Evolutionary conservation across 2,113 vertebrate species (phyloP), one percentile per base, ranked within the genome.

Genomic region (Symphodus melops): DNA sequence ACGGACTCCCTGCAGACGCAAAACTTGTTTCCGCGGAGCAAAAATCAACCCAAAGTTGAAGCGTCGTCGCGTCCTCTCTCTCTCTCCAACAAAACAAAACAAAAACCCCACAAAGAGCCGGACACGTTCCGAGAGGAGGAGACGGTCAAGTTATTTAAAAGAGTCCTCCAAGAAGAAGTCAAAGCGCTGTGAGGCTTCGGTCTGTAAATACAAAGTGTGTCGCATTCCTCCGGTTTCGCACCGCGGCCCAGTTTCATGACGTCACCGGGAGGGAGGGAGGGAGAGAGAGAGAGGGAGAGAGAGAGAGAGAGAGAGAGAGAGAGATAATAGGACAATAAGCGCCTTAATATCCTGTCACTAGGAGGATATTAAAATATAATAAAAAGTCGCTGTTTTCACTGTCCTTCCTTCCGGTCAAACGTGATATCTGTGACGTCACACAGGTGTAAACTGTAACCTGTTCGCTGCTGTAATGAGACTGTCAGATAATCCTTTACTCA

Each of bases 141-240:
- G 23, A 8, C 8, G 3, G 8, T 8, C 3, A 17, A 7, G 25
- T 14, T 8, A 14, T 41, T 20, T 9, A 41, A 37, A 42, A 16
- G 1, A 79, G 4, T 58, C 3, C 3, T 3, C 56, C 9, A 25
- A 25, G 23, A 3, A 42, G n/a, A 42, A 41, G 1, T 37, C 16
- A 13, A 37, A 39, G 64, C 11, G 17, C 2, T 9, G 57, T 1
- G 4, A n/a, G n/a, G 65, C 64, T 63, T 9, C 6, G 49, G 19
- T 48, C 53, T 37, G 66, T 46, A 77, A 82, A 82, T n/a, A 68
- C 68, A 37, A 28, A 85, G 62, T 55, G 85, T 72, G 89, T 79
- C 89, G 89, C 87, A 89, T 91, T 90, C 89, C 91, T 72, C 72
- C 59, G 85, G 86, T 90, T 91, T 89, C 90, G 54, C 23, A 82